Base-by-base conservation (phyloP, 2,888 invertebrate species). In the Isoperla grammatica region DNA sequence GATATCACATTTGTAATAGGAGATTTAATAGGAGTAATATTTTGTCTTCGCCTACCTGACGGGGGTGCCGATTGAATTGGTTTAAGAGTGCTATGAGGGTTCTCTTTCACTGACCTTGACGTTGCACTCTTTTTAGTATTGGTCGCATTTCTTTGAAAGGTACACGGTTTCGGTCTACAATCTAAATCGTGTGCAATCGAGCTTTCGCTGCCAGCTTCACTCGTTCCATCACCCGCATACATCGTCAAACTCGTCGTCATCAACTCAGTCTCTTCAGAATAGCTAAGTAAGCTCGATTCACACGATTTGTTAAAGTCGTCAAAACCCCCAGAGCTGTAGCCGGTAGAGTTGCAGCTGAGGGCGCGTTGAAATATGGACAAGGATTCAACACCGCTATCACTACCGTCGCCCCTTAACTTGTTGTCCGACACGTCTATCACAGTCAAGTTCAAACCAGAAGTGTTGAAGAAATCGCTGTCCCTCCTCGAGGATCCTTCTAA, bases 371-470 rank as follows among this genome's bases (percentile, higher is more conserved):
- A 70, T 12, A 61, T 64, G 53, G 40, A 35, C 76, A 77, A 69
- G 68, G 71, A 67, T 69, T 90, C 90, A 13, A 90, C 86, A 4
- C 90, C 90, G 69, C 90, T 90, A 70, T 90, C 90, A 71, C 88
- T 89, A 60, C 90, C 89, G 63, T 88, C 87, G 63, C 81, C 63
- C 56, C 45, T 2, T 11, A 17, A 3, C 19, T 68, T 65, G 1
- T 22, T 60, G 12, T 58, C 53, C 37, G 3, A 42, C 8, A 55
- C 40, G 1, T 74, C 73, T 46, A 74, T 71, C 3, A 74, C 72
- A 1, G 73, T 74, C 12, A 71, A 64, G 61, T 73, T 72, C 45
- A 45, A 11, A 9, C 45, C 45, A 19, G 67, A 66, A 11, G 66
- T 59, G 62, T 71, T 71, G 65, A 74, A 75, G n/a, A 67, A 71